phyloP scores from a whole-genome alignment of 2,797 vertebrate species.

The Trachurus trachurus region DNA sequence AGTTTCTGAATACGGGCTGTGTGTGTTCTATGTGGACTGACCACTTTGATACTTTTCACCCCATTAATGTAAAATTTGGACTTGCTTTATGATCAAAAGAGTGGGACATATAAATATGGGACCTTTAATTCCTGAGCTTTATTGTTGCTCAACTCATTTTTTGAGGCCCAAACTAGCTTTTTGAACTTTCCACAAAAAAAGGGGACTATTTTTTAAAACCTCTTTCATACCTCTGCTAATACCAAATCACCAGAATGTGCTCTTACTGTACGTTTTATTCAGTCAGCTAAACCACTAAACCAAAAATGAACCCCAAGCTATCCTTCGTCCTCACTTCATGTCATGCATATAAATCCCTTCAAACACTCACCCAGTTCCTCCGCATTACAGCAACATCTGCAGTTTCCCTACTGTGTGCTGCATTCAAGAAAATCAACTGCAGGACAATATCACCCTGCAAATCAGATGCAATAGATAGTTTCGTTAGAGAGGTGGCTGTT shows the following conservation, averaged over 20 bases:
- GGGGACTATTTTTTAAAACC: constrained; percentile 31
- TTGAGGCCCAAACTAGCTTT: constrained; percentile 43
- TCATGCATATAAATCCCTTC: constrained; percentile 59
- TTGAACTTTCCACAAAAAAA: constrained; percentile 45
- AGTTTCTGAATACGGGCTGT: too few species aligned
- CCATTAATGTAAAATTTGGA: too few species aligned
- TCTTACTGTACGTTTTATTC: constrained; percentile 64
- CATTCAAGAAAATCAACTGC: constrained; percentile 32
- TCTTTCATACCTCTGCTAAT: constrained; percentile 42
- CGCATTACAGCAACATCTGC: constrained; percentile 40
- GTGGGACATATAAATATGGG: too few species aligned
- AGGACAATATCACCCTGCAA: constrained; percentile 10
- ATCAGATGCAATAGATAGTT: constrained; percentile 28
- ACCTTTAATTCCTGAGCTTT: constrained; percentile 31
- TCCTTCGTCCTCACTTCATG: constrained; percentile 39
- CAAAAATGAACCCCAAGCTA: constrained; percentile 56
- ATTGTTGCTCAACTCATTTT: too few species aligned
- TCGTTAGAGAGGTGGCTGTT: constrained; percentile 14
- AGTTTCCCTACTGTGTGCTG: constrained; percentile 18
- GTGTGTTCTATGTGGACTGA: too few species aligned
- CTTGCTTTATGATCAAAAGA: background rate
- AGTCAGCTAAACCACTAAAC: constrained; percentile 69
- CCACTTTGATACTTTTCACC: too few species aligned
- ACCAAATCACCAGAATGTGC: constrained; percentile 67
- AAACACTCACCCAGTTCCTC: constrained; percentile 29